Percentiles rank a stretch among this genome's conserved stretches.
Conservation (phyloP, 2,113 vertebrate species). For the Gobius niger region DNA sequence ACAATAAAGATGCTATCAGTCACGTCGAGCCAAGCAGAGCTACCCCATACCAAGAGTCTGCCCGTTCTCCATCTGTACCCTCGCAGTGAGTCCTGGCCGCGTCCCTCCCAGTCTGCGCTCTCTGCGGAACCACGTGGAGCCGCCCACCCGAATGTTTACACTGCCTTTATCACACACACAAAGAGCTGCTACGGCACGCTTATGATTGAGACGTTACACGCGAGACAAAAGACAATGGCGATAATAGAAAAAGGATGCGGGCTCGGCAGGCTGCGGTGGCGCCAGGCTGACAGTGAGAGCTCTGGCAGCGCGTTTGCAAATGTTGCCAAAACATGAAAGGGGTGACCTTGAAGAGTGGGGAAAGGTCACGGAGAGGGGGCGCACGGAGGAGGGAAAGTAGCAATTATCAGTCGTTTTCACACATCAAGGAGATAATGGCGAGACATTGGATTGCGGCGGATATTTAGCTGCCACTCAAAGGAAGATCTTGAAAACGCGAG, state of each 20-base stretch:
- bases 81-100: slow-evolving; percentile 50
- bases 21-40: slow-evolving; percentile 47
- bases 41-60: slow-evolving; percentile 57
- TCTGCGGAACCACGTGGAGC: slow-evolving; percentile 52
- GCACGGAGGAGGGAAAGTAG: slow-evolving; percentile 25
- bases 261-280: slow-evolving; percentile 40
- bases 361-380: slow-evolving; percentile 59
- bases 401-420: slow-evolving; percentile 44
- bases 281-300: slow-evolving; percentile 45
- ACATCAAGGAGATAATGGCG: slow-evolving; percentile 28
- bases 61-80: slow-evolving; percentile 72
- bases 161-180: slow-evolving; percentile 65
- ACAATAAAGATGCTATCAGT: slow-evolving; percentile 68
- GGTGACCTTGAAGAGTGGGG: slow-evolving; percentile 71
- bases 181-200: slow-evolving; percentile 60
- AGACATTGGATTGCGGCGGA: slow-evolving; percentile 28
- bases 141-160: slow-evolving; percentile 69
- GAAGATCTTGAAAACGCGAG: slow-evolving; percentile 13
- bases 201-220: slow-evolving; percentile 43
- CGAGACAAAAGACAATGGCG: slow-evolving; percentile 57
- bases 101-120: slow-evolving; percentile 50
- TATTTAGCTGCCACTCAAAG: slow-evolving; percentile 30
- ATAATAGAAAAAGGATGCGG: slow-evolving; percentile 36
- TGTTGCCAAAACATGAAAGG: slow-evolving; percentile 49
- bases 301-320: slow-evolving; percentile 58